phyloP scores from a whole-genome alignment of 1,140 invertebrate species.

The Elymnias hypermnestra region DNA sequence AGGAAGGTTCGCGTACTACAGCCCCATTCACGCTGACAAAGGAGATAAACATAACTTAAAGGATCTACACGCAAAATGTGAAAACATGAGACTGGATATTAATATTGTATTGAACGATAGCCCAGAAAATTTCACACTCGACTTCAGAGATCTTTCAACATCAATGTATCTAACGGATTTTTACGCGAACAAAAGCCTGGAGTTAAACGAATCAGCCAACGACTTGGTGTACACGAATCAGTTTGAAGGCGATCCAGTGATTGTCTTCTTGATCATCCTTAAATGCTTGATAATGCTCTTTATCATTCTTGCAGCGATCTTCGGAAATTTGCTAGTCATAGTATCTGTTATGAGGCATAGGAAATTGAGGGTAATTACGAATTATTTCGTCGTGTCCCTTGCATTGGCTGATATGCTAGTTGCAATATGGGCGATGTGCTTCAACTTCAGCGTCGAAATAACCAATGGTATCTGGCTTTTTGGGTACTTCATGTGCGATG shows the following conservation, averaged over 20 bases:
- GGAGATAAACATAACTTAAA: conserved; percentile 51
- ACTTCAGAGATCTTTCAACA: conserved; percentile 57
- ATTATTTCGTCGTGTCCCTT: conserved; percentile 95
- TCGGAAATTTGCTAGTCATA: conserved; percentile 92
- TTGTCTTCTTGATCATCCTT: conserved; percentile 75
- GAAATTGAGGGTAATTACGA: conserved; percentile 92
- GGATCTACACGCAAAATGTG: conserved; percentile 38
- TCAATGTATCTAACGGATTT: conserved; percentile 67
- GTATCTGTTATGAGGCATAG: conserved; percentile 91
- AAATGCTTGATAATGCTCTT: conserved; percentile 87
- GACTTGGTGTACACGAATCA: conserved; percentile 60
- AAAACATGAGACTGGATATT: conserved; percentile 58
- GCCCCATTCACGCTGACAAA: conserved; percentile 37
- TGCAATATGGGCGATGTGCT: conserved; percentile 94
- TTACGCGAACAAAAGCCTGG: conserved; percentile 51
- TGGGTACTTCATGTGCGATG: conserved; percentile 93
- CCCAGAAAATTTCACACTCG: conserved; percentile 51
- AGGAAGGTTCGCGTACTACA: conserved; percentile 22
- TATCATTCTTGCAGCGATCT: conserved; percentile 90
- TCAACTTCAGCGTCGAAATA: conserved; percentile 92
- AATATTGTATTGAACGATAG: conserved; percentile 44
- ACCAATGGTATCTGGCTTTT: conserved; percentile 92
- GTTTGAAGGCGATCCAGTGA: conserved; percentile 52
- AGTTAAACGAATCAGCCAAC: conserved; percentile 50
- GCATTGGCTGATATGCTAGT: conserved; percentile 94